phyloP scores from a whole-genome alignment of 2,113 vertebrate genomes.

The Neoarius graeffei region DNA sequence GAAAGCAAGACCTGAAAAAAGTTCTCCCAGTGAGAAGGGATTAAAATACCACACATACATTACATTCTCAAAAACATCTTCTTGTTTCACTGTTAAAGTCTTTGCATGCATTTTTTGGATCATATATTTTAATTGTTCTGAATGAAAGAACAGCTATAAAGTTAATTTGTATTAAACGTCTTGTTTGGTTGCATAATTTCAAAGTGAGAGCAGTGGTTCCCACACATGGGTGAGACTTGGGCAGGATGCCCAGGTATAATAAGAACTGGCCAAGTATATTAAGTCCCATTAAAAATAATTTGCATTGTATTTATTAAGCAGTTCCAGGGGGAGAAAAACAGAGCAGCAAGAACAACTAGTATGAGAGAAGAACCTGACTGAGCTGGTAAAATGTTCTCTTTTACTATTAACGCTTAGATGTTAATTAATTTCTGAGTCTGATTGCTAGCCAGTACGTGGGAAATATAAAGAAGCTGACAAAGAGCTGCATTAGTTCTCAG shows the following conservation, averaged over 20 bases:
- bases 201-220: background rate
- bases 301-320: background rate
- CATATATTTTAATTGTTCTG: background rate
- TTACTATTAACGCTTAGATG: background rate
- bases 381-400: background rate
- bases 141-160: background rate
- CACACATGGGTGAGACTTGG: slow-evolving; percentile 2
- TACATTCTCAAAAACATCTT: background rate
- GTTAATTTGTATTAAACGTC: background rate
- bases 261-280: background rate
- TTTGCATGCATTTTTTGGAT: background rate
- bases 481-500: no score
- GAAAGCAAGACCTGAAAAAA: background rate
- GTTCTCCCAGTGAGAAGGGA: background rate
- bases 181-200: background rate
- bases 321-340: background rate
- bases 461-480: background rate
- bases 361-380: background rate
- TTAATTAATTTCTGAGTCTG: background rate
- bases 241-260: background rate
- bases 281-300: slow-evolving; percentile 9
- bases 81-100: background rate
- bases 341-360: background rate
- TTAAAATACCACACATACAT: background rate
- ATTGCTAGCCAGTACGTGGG: background rate